A percentile compares a stretch with the other conserved stretches of the same genome.
Conservation (phyloP, 2,797 vertebrate genomes). For the Diplodus sargus region DNA sequence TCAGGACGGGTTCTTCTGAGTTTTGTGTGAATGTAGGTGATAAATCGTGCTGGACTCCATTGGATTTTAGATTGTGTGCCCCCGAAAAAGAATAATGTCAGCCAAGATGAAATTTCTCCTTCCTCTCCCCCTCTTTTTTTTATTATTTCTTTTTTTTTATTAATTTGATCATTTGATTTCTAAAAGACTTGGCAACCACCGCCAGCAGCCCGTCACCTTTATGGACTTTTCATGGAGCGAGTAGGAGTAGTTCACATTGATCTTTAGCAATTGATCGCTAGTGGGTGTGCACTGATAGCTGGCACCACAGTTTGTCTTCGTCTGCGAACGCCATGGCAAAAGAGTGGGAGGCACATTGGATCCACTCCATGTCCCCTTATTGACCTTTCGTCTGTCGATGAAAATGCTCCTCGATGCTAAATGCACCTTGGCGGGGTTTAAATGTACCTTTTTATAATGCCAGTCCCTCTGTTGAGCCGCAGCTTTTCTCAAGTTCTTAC, state of each 20-base stretch:
- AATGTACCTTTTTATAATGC: slow-evolving; percentile 67
- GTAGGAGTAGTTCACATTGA: slow-evolving; percentile 81
- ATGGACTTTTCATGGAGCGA: slow-evolving; percentile 75
- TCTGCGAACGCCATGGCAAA: slow-evolving; percentile 68
- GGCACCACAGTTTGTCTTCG: slow-evolving; percentile 76
- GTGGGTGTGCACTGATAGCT: slow-evolving; percentile 78
- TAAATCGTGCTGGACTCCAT: not conserved
- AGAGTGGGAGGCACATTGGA: slow-evolving; percentile 74
- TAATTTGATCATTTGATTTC: slow-evolving; percentile 70
- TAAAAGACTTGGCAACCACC: slow-evolving; percentile 63
- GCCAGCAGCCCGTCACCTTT: slow-evolving; percentile 71
- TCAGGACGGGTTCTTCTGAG: slow-evolving; percentile 11
- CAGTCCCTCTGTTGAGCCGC: slow-evolving; percentile 23
- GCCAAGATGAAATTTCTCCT: slow-evolving; percentile 36
- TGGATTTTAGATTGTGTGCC: not conserved
- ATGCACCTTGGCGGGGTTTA: slow-evolving; percentile 65
- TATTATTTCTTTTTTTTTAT: slow-evolving; percentile 37
- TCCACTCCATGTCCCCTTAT: slow-evolving; percentile 73
- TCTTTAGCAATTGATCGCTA: slow-evolving; percentile 73
- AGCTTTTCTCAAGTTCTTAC: slow-evolving; percentile 30
- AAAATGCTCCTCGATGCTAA: slow-evolving; percentile 67
- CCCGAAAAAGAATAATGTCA: slow-evolving; percentile 19
- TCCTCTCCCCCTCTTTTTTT: slow-evolving; percentile 13
- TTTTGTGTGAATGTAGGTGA: not conserved
- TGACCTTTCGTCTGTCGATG: slow-evolving; percentile 78